These are phyloP conservation scores for Drosophila cognata DNA, from an alignment of 2,888 invertebrate species.

Conservation along the genomic window DNA sequence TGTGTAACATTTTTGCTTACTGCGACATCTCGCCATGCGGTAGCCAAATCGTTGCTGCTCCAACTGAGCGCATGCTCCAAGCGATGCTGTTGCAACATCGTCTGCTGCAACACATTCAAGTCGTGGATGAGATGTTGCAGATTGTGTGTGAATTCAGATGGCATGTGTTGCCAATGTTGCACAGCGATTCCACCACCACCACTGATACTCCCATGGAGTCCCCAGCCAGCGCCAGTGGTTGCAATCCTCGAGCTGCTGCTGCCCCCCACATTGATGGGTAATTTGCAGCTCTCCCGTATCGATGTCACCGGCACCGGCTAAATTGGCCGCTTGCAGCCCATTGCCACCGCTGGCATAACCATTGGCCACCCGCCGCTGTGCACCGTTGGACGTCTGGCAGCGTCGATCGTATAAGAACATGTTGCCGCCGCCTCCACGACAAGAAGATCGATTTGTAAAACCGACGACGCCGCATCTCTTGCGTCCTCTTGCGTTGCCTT, in stretches of 20 bases:
- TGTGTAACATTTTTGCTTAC: too few relatives aligned
- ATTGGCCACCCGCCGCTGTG: constrained; percentile 78
- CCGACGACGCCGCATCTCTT: constrained; percentile 47
- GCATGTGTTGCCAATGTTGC: constrained; percentile 96
- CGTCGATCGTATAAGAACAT: constrained; percentile 85
- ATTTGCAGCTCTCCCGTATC: constrained; percentile 64
- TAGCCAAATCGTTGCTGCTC: constrained; percentile 92
- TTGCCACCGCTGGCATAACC: constrained; percentile 74
- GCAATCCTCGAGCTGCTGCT: constrained; percentile 46
- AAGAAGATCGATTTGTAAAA: constrained; percentile 34
- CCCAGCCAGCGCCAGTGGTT: constrained; percentile 39
- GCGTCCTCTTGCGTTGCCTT: constrained; percentile 44
- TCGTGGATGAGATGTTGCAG: constrained; percentile 94
- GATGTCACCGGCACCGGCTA: constrained; percentile 47
- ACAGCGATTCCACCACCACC: constrained; percentile 89
- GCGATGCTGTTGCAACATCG: constrained; percentile 89
- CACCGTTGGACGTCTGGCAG: constrained; percentile 75
- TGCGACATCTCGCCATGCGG: constrained; percentile 65
- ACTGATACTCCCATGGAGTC: constrained; percentile 72
- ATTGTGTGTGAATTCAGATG: constrained; percentile 96
- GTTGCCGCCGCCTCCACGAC: constrained; percentile 60
- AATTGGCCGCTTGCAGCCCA: constrained; percentile 53
- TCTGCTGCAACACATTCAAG: constrained; percentile 88
- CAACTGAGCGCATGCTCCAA: constrained; percentile 89
- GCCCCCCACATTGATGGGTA: constrained; percentile 64